phyloP scores from a whole-genome alignment of 1,140 invertebrate genomes.

The Drosophila rufa region DNA sequence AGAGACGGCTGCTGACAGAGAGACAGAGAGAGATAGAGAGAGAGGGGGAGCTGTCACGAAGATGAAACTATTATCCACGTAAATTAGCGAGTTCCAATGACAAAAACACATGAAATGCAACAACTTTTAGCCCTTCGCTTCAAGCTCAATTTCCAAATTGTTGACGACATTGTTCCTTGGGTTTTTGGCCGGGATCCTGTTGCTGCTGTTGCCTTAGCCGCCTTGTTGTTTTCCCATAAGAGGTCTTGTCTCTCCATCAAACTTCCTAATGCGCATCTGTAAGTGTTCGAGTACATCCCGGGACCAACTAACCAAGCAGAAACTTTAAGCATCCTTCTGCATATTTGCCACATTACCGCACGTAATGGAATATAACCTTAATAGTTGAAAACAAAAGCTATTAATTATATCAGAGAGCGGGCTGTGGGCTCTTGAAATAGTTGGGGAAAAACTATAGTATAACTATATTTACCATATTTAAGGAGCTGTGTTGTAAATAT shows the following conservation, averaged over 20 bases:
- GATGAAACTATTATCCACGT: slow-evolving; percentile 81
- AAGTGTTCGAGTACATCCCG: slow-evolving; percentile 26
- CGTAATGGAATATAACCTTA: slow-evolving; percentile 5
- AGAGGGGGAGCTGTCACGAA: slow-evolving; percentile 55
- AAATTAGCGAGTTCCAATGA: slow-evolving; percentile 74
- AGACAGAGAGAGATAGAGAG: neutral
- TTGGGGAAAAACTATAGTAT: no score
- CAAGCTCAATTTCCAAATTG: slow-evolving; percentile 76
- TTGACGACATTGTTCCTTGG: slow-evolving; percentile 61
- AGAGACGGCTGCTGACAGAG: neutral
- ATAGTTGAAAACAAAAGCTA: slow-evolving; percentile 15
- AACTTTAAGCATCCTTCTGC: slow-evolving; percentile 4
- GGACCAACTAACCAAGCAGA: slow-evolving; percentile 6
- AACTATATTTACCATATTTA: no score
- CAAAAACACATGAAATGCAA: slow-evolving; percentile 78
- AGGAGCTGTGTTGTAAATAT: no score
- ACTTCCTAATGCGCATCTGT: slow-evolving; percentile 49
- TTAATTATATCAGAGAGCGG: neutral
- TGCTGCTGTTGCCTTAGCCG: slow-evolving; percentile 28
- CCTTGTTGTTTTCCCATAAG: slow-evolving; percentile 36
- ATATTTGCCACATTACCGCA: slow-evolving; percentile 1
- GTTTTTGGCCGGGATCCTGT: slow-evolving; percentile 18
- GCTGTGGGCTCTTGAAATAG: neutral
- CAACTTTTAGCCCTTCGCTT: slow-evolving; percentile 64
- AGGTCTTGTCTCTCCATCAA: slow-evolving; percentile 27